Conservation (phyloP, 2,888 invertebrate genomes). For the Conchocele bisecta region DNA sequence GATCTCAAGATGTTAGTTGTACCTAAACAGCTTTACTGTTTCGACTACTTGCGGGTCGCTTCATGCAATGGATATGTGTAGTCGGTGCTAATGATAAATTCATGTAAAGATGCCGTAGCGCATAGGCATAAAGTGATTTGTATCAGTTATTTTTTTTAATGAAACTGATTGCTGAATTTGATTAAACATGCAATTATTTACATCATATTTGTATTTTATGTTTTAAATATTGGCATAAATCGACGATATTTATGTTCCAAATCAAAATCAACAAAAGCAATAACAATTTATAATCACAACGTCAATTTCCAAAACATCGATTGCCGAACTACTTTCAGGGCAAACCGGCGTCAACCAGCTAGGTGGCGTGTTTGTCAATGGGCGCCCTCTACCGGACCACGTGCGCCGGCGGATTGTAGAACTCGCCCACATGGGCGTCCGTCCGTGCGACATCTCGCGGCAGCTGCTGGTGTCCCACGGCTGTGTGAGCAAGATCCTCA, state of each 20-base stretch:
- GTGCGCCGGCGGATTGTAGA: slow-evolving; percentile 97
- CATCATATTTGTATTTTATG: slow-evolving; percentile 6
- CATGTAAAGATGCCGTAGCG: too few relatives aligned
- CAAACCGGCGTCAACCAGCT: slow-evolving; percentile 99
- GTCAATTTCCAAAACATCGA: background rate
- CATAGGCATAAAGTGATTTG: too few relatives aligned
- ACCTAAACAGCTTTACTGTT: too few relatives aligned
- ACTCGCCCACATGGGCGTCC: slow-evolving; percentile 95
- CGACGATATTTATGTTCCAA: too few relatives aligned
- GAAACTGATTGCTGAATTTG: too few relatives aligned
- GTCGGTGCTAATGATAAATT: too few relatives aligned
- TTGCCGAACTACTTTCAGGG: slow-evolving; percentile 85
- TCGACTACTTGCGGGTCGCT: too few relatives aligned
- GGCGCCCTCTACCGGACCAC: slow-evolving; percentile 97
- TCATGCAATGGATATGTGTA: too few relatives aligned
- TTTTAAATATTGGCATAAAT: slow-evolving; percentile 5
- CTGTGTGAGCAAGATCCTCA: slow-evolving; percentile 98
- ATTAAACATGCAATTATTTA: slow-evolving; percentile 6
- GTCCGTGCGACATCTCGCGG: slow-evolving; percentile 98
- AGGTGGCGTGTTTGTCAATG: slow-evolving; percentile 98
- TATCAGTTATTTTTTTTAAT: too few relatives aligned
- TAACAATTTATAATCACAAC: too few relatives aligned
- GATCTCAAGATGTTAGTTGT: too few relatives aligned
- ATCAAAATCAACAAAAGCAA: too few relatives aligned
- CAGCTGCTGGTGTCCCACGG: slow-evolving; percentile 98